Base-by-base conservation (phyloP, 2,797 vertebrate species). In the Podargus strigoides region DNA sequence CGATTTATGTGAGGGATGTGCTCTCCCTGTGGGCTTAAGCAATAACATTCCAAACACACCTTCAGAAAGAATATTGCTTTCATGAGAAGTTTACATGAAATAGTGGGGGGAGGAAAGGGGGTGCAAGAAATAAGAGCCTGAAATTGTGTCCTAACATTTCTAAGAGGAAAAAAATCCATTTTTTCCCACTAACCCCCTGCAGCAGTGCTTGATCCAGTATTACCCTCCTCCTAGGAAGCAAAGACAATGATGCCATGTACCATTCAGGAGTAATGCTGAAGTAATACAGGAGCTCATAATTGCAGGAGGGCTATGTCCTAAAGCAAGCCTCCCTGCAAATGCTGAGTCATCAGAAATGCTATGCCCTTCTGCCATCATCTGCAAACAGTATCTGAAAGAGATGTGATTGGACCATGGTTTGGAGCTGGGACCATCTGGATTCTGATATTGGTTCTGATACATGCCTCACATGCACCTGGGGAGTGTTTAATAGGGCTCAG, bases 321-420 rank as follows among this genome's bases (percentile, higher is more conserved):
- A 80, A 93, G 87, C 46, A 92, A 87, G 41, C 20, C 39, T 82
- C 60, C 52, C 58, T 82, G 87, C 74, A 93, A 93, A 89, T 77
- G 80, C 91, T 82, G 64, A 93, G 55, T 94, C 92, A 85, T 83
- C 49, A 62, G 83, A 75, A 86, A 70, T 49, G 58, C 12, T 4
- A 50, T 50, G 69, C 68, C 36, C 64, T 95, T 91, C 90, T 55
- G 13, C n/a, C 73, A 75, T 69, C 78, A 78, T 79, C 93, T 21
- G 21, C 85, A 94, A 97, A 79, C 30, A 85, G 60, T 36, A 52
- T 41, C 90, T 90, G 60, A 82, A 76, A 95, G 46, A 90, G 14
- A 23, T 17, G 24, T 37, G 60, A 77, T 93, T 50, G 41, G 63
- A 88, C 55, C 86, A 56, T 3, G 9, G 34, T 53, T 49, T 67